Conservation (phyloP, 2,797 vertebrate species). For the Pseudochaenichthys georgianus region DNA sequence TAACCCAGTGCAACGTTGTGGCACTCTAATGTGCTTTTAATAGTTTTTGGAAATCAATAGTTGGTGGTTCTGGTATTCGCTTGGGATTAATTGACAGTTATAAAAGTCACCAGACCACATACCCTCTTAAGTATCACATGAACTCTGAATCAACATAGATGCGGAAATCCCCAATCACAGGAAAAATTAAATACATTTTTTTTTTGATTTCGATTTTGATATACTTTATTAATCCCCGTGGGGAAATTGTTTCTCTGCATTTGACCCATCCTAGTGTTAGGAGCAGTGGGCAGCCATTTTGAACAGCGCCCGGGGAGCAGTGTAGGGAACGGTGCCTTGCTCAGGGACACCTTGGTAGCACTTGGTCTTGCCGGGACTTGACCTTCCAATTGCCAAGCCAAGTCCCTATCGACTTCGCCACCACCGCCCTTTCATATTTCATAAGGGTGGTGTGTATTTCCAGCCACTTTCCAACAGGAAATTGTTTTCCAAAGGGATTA, state of each 20-base stretch:
- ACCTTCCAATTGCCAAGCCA: too few relatives aligned
- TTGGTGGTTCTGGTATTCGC: not conserved
- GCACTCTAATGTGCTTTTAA: slow-evolving; percentile 23
- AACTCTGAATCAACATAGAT: slow-evolving; percentile 26
- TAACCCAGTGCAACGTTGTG: not conserved
- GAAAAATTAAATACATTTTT: slow-evolving; percentile 21
- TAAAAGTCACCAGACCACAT: not conserved
- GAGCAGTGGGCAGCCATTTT: too few relatives aligned
- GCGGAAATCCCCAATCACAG: slow-evolving; percentile 32
- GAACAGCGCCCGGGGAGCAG: too few relatives aligned
- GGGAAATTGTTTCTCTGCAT: too few relatives aligned
- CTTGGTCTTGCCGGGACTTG: too few relatives aligned
- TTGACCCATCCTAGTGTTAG: too few relatives aligned
- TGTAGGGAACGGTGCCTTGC: too few relatives aligned
- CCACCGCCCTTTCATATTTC: too few relatives aligned
- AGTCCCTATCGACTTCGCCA: too few relatives aligned
- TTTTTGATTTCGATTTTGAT: too few relatives aligned
- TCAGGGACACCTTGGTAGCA: too few relatives aligned
- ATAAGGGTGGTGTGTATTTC: slow-evolving; percentile 26
- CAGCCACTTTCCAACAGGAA: slow-evolving; percentile 11
- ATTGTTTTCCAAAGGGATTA: slow-evolving; percentile 16
- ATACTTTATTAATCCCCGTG: too few relatives aligned
- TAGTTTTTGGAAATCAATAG: slow-evolving; percentile 7
- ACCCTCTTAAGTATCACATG: slow-evolving; percentile 7
- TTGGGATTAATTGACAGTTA: slow-evolving; percentile 27